Base-by-base conservation (phyloP, 1,140 invertebrate species). In the Cherax destructor region DNA sequence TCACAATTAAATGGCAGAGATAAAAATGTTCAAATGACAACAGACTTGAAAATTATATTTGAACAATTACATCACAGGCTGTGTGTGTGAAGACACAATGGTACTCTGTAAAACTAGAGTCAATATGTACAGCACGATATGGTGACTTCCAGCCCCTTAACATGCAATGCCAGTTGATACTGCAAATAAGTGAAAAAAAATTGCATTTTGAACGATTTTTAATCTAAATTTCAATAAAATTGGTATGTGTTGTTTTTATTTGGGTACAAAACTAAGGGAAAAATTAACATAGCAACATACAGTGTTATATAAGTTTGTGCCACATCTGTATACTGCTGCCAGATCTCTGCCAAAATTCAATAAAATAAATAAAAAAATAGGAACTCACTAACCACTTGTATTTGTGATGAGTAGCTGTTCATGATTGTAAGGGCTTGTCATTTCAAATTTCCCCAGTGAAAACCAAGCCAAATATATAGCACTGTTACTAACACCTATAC, bases 1-100 rank as follows among this genome's bases (percentile, higher is more conserved):
- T 91, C 88, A 91, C 88, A 85, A 91, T 91, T 78, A 85, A 91
- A 91, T 85, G 81, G 81, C 81, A 84, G 83, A 84, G 83, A 90
- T 50, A 90, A 90, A n/a, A 50, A 90, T 61, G 76, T 61, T 78
- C 50, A 90, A 80, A 90, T 59, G 69, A 77, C 72, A 56, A 59
- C 69, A 79, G 69, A 85, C 72, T 59, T 30, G 52, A 85, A 85
- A 85, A 56, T 65, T 52, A 85, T 50, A 69, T 88, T 81, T 80
- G 86, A 77, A 74, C 76, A 65, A 65, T 81, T 88, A 77, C 86
- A 88, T 88, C 86, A 88, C 86, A 88, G 86, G 86, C 86, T 88
- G 86, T 56, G 74, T n/a, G n/a, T 65, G 85, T 59, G 86, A 88
- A 88, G 86, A 88, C 86, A 88, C 86, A 50, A 81, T 74, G 86